phyloP scores from a whole-genome alignment of 2,113 vertebrate genomes.

The Centropus bengalensis region DNA sequence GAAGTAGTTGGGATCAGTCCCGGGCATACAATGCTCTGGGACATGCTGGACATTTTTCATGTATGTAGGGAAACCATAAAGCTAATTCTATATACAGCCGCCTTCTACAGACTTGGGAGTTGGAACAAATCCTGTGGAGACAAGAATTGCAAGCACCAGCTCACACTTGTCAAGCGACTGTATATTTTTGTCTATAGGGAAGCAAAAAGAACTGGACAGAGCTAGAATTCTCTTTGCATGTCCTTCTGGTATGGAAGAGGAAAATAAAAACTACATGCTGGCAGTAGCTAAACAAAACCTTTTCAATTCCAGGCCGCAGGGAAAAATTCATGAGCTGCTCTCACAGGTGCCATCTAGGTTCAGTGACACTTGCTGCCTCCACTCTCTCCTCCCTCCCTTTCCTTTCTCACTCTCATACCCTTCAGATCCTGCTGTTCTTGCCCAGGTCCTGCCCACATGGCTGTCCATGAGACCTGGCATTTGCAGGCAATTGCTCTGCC shows the following conservation, averaged over 20 bases:
- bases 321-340: conserved; percentile 37
- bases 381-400: background rate
- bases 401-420: background rate
- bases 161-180: background rate
- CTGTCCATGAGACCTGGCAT: background rate
- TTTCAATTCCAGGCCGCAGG: conserved; percentile 24
- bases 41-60: background rate
- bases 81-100: background rate
- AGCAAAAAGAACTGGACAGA: background rate
- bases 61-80: background rate
- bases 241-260: background rate
- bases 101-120: background rate
- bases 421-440: background rate
- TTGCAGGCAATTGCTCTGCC: fast-evolving
- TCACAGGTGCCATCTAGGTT: conserved; percentile 56
- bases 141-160: background rate
- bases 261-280: background rate
- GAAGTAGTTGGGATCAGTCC: background rate
- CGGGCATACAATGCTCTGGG: background rate
- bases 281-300: conserved; percentile 24
- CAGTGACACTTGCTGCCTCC: conserved; percentile 41
- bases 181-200: background rate
- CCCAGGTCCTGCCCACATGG: background rate
- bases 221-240: background rate
- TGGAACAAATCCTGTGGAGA: background rate